phyloP scores from a whole-genome alignment of 1,140 invertebrate species.

The Geopemphigus sp. region DNA sequence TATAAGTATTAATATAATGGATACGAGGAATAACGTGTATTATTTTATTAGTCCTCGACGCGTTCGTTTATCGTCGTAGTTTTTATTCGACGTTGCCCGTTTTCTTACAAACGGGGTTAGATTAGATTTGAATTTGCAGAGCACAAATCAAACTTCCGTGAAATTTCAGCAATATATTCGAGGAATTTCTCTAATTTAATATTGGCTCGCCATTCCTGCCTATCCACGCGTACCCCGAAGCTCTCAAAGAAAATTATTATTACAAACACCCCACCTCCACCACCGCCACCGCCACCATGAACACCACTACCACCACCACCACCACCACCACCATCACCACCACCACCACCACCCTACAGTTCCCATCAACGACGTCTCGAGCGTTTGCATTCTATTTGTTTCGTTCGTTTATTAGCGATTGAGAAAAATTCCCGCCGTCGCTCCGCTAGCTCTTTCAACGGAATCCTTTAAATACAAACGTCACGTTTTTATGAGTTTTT shows the following conservation, averaged over 20 bases:
- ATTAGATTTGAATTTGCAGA: slow-evolving; percentile 34
- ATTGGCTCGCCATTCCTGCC: slow-evolving; percentile 30
- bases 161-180: slow-evolving; percentile 43
- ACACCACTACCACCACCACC: slow-evolving; percentile 34
- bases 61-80: too few relatives aligned
- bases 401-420: slow-evolving; percentile 24
- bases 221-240: slow-evolving; percentile 23
- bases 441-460: background rate
- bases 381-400: slow-evolving; percentile 9
- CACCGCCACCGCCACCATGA: background rate
- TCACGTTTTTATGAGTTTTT: slow-evolving; percentile 31
- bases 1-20: too few relatives aligned
- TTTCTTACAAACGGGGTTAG: background rate
- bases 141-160: slow-evolving; percentile 21
- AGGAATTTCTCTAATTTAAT: slow-evolving; percentile 45
- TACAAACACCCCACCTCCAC: slow-evolving; percentile 22
- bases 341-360: background rate
- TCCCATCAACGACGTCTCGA: slow-evolving; percentile 1
- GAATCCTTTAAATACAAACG: slow-evolving; percentile 30
- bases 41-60: too few relatives aligned
- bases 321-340: background rate
- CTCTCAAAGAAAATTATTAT: slow-evolving; percentile 47
- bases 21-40: too few relatives aligned
- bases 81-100: background rate
- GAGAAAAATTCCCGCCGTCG: background rate